Percentiles rank a stretch among this genome's conserved stretches.
These are phyloP conservation scores for Scortum barcoo DNA, from an alignment of 2,113 vertebrate genomes.

Conservation along the genomic window DNA sequence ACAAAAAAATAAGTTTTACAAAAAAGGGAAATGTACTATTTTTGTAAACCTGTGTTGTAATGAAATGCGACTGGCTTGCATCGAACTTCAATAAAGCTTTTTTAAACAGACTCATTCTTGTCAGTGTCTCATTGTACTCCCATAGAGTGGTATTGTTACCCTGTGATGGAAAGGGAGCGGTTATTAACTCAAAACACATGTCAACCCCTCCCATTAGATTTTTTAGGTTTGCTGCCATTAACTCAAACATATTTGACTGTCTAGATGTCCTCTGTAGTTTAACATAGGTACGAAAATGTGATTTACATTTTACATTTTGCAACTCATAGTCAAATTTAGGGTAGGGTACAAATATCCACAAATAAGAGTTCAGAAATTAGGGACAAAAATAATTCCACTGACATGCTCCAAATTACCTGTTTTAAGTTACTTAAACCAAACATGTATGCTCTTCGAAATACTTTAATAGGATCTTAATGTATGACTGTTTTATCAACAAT, in stretches of 20 bases:
- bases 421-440: neutral
- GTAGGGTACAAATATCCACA: neutral
- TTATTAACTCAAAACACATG: constrained; percentile 70
- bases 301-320: neutral
- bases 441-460: neutral
- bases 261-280: constrained; percentile 30
- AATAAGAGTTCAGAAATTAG: neutral
- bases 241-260: constrained; percentile 40
- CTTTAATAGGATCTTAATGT: neutral
- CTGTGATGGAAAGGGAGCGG: constrained; percentile 46
- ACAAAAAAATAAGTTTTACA: constrained; percentile 16
- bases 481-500: neutral
- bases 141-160: constrained; percentile 23
- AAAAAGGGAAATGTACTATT: constrained; percentile 38
- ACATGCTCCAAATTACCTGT: no score
- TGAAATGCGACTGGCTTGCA: constrained; percentile 83
- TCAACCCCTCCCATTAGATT: constrained; percentile 44
- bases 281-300: constrained; percentile 27
- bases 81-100: constrained; percentile 78
- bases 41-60: constrained; percentile 69
- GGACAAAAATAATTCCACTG: neutral
- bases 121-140: constrained; percentile 30
- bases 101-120: constrained; percentile 30
- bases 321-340: neutral
- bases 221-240: constrained; percentile 38